phyloP scores from a whole-genome alignment of 2,888 invertebrate species.

The Malthinus flaveolus region DNA sequence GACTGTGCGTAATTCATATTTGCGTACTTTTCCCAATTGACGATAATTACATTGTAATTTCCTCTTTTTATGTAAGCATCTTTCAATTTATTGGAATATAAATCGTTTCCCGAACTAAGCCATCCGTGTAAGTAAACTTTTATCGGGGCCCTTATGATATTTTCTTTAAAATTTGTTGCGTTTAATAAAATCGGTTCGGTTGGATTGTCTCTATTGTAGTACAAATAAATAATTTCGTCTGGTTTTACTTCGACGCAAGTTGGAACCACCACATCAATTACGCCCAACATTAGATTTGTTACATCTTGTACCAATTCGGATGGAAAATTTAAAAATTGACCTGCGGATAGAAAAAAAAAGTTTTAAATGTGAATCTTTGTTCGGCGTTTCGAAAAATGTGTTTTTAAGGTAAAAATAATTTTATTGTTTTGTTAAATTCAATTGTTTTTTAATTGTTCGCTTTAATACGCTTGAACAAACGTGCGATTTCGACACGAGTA shows the following conservation, averaged over 20 bases:
- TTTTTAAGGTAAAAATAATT: neutral
- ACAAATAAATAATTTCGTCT: constrained; percentile 9
- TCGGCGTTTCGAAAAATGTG: neutral
- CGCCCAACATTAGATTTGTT: constrained; percentile 7
- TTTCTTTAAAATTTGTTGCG: constrained; percentile 6
- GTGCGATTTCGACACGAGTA: neutral
- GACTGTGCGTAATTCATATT: constrained; percentile 19
- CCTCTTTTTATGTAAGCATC: constrained; percentile 20
- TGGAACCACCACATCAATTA: constrained; percentile 16
- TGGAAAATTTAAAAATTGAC: constrained; percentile 11
- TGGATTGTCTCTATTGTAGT: constrained; percentile 10
- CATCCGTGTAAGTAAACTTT: constrained; percentile 26
- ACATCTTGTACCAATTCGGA: constrained; percentile 13
- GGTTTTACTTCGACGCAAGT: constrained; percentile 13
- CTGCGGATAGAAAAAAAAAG: constrained; percentile 9
- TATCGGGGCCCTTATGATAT: constrained; percentile 1
- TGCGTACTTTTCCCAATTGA: constrained; percentile 20
- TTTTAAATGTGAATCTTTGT: neutral
- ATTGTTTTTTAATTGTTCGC: too few relatives aligned
- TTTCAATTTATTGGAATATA: constrained; percentile 1
- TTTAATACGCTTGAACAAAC: neutral
- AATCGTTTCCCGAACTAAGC: constrained; percentile 9
- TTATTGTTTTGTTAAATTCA: too few relatives aligned
- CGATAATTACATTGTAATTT: constrained; percentile 22
- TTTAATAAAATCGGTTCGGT: constrained; percentile 10